These are phyloP conservation scores for Alcedo atthis DNA, from an alignment of 2,797 vertebrate genomes.

Conservation along the genomic window DNA sequence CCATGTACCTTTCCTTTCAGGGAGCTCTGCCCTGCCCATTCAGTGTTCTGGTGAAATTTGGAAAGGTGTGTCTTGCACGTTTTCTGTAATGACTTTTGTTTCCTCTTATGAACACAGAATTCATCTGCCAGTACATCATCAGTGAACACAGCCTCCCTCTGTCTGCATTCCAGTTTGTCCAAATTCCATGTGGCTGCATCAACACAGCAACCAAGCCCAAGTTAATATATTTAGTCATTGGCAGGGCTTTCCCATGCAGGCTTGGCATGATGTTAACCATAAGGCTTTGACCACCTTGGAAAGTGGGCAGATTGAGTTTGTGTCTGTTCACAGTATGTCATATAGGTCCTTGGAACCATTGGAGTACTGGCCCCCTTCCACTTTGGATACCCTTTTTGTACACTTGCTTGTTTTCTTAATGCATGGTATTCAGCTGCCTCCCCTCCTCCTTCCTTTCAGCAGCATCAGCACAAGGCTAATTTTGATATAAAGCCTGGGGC, in stretches of 20 bases:
- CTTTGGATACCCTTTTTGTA: not conserved
- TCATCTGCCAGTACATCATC: not conserved
- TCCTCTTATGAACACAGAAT: not conserved
- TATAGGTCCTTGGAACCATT: not conserved
- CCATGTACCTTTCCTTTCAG: not conserved
- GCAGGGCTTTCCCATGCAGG: not conserved
- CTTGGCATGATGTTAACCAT: conserved; percentile 26
- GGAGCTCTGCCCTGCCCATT: not conserved
- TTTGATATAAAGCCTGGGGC: conserved; percentile 64
- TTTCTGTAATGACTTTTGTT: not conserved
- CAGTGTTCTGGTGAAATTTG: not conserved
- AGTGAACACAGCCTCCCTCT: not conserved
- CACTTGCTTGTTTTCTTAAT: conserved; percentile 33
- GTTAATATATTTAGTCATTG: conserved; percentile 30
- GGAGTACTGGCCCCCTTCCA: not conserved
- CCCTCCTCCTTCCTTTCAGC: conserved; percentile 54
- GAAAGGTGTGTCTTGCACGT: not conserved
- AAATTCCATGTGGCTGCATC: not conserved
- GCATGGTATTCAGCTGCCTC: conserved; percentile 6
- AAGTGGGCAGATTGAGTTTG: not conserved
- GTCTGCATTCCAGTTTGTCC: conserved; percentile 9
- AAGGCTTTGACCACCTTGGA: conserved; percentile 18
- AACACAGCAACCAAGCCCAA: conserved; percentile 11
- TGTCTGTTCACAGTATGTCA: not conserved
- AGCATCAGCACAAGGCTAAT: conserved; percentile 59